Percentiles rank a stretch among this genome's conserved stretches.
These are phyloP conservation scores for Lamellibrachia columna DNA, from an alignment of 2,888 invertebrate species.

Conservation along the genomic window DNA sequence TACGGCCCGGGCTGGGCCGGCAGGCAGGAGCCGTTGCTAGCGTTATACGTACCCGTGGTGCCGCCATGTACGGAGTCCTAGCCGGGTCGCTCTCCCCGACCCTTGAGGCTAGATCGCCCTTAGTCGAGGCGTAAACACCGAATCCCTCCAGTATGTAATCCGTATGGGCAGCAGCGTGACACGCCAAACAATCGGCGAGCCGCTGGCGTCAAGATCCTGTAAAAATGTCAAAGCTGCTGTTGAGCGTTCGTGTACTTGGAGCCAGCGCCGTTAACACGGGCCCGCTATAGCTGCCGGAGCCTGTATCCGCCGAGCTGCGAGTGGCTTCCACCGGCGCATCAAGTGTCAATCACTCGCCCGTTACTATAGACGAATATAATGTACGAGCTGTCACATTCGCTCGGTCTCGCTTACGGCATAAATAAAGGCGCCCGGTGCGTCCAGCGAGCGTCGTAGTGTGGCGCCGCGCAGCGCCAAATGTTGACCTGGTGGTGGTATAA, in stretches of 20 bases:
- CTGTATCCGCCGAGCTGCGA: neutral
- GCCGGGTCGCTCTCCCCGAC: neutral
- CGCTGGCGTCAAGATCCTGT: slow-evolving; percentile 16
- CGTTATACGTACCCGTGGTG: neutral
- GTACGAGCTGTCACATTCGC: slow-evolving; percentile 10
- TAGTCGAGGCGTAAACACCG: neutral
- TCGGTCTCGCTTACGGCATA: slow-evolving; percentile 5
- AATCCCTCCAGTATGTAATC: slow-evolving; percentile 16
- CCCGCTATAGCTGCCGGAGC: neutral
- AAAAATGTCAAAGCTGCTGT: neutral
- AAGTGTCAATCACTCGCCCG: slow-evolving; percentile 12
- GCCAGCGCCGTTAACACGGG: neutral
- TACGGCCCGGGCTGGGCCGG: neutral
- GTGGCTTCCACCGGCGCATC: slow-evolving; percentile 16
- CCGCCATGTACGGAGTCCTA: slow-evolving; percentile 9
- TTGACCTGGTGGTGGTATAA: neutral
- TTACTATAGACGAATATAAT: slow-evolving; percentile 5
- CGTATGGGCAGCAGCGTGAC: slow-evolving; percentile 7
- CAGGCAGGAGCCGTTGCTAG: neutral
- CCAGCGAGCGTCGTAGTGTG: slow-evolving; percentile 11
- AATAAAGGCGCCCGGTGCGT: neutral
- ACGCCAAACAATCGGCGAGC: slow-evolving; percentile 12
- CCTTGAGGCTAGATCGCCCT: slow-evolving; percentile 1
- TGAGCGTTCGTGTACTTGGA: neutral
- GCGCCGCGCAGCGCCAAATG: slow-evolving; percentile 12